phyloP scores from a whole-genome alignment of 2,888 invertebrate genomes.

The Apamea epomidion region DNA sequence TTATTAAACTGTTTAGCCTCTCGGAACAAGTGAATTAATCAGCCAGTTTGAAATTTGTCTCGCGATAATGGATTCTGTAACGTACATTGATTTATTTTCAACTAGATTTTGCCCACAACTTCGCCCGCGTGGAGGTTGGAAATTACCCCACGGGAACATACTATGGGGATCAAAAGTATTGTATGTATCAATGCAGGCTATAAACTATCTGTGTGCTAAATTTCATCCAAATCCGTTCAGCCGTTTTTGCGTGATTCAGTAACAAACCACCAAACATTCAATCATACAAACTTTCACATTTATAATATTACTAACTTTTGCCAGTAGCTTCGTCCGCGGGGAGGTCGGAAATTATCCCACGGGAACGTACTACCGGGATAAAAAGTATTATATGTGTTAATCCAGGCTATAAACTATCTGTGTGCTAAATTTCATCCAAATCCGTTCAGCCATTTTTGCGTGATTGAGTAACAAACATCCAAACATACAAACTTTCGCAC shows the following conservation, averaged over 20 bases:
- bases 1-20: slow-evolving; percentile 66
- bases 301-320: no score
- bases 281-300: not conserved
- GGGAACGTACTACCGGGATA: not conserved
- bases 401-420: not conserved
- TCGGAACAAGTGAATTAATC: slow-evolving; percentile 50
- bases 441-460: not conserved
- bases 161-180: not conserved
- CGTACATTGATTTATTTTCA: slow-evolving; percentile 24
- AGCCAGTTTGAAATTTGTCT: slow-evolving; percentile 53
- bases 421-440: not conserved
- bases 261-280: not conserved
- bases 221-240: not conserved
- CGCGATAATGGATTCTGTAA: slow-evolving; percentile 32
- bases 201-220: not conserved
- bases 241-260: not conserved
- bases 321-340: not conserved
- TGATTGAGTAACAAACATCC: not conserved
- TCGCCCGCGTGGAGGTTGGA: not conserved
- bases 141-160: not conserved
- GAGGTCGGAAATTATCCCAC: not conserved
- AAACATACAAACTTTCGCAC: not conserved
- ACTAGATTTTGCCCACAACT: not conserved
- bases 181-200: not conserved
- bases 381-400: not conserved